These are phyloP conservation scores for Macropus fuliginosus DNA, from an alignment of 2,797 vertebrate species.

Conservation along the genomic window DNA sequence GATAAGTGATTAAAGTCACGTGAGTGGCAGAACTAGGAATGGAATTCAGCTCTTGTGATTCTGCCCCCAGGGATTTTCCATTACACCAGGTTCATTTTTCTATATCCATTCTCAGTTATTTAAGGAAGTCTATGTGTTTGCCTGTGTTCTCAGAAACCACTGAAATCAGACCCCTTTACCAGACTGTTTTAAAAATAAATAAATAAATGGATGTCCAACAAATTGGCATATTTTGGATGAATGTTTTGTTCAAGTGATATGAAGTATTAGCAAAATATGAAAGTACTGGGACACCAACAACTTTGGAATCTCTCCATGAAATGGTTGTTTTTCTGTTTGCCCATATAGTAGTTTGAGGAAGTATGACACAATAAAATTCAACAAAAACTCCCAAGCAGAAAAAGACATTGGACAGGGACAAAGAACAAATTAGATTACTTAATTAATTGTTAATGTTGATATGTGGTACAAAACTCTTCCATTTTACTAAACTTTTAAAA, in stretches of 20 bases:
- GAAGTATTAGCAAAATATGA: background rate
- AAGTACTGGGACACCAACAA: background rate
- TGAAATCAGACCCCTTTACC: background rate
- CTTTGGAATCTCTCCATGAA: background rate
- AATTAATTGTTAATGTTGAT: background rate
- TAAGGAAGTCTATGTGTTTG: background rate
- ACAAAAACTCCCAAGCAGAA: background rate
- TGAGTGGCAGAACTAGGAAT: background rate
- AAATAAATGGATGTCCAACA: background rate
- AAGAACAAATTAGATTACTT: background rate
- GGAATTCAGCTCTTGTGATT: background rate
- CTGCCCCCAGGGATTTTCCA: background rate
- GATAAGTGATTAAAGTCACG: background rate
- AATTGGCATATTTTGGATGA: background rate
- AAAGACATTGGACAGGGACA: background rate
- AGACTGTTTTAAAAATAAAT: background rate
- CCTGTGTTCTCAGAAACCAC: background rate
- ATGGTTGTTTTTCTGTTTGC: background rate
- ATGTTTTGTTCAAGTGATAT: background rate
- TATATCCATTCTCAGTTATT: background rate
- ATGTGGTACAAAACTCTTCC: background rate
- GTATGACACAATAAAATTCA: background rate
- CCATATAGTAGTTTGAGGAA: background rate
- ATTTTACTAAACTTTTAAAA: background rate
- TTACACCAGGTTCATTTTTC: background rate